Evolutionary conservation across 2,113 vertebrate species (phyloP).

Genomic region (Scolopax mira): DNA sequence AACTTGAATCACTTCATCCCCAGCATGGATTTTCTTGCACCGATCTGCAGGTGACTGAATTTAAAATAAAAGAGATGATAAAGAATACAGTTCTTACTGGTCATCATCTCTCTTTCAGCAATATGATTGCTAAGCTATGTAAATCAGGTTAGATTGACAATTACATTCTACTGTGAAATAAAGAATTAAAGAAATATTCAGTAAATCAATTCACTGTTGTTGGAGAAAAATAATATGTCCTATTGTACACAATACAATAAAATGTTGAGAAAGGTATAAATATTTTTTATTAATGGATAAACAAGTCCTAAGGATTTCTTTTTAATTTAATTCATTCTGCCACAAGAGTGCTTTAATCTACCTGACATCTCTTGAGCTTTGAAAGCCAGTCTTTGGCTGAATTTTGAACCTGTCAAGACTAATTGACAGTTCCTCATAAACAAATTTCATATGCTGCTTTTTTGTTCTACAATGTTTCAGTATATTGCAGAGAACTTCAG

Average conservation of each 20-base stretch:
- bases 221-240: background rate
- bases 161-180: slow-evolving; percentile 35
- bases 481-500: background rate
- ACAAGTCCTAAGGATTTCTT: background rate
- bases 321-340: background rate
- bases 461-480: background rate
- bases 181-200: slow-evolving; percentile 30
- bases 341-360: background rate
- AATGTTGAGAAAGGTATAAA: background rate
- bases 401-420: background rate
- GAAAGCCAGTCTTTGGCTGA: background rate
- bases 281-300: background rate
- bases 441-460: background rate
- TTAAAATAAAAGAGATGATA: slow-evolving; percentile 78
- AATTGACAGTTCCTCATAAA: background rate
- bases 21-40: slow-evolving; percentile 97
- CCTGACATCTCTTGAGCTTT: background rate
- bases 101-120: slow-evolving; percentile 68
- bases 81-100: slow-evolving; percentile 68
- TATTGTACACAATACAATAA: background rate
- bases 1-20: slow-evolving; percentile 90
- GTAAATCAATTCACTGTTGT: background rate
- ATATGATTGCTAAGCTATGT: slow-evolving; percentile 41
- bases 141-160: slow-evolving; percentile 36
- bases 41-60: slow-evolving; percentile 93